These are phyloP conservation scores for Drosophila busckii DNA, from an alignment of 1,140 invertebrate species.

Conservation along the genomic window DNA sequence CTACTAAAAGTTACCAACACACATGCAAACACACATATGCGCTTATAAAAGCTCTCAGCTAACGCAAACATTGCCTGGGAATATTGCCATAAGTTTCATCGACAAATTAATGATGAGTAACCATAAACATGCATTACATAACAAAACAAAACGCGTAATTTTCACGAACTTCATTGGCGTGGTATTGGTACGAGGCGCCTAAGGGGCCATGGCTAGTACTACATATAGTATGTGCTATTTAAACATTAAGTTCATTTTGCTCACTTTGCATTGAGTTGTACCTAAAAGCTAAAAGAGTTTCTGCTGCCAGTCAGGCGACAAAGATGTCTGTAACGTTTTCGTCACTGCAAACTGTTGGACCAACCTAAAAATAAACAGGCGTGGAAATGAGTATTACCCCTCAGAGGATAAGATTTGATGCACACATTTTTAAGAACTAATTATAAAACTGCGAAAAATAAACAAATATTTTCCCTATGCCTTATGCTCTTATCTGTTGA, in stretches of 20 bases:
- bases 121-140: slow-evolving; percentile 74
- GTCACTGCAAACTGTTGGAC: too few relatives aligned
- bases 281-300: slow-evolving; percentile 1
- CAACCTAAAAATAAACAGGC: too few relatives aligned
- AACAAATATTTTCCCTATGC: too few relatives aligned
- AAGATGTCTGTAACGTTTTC: slow-evolving; percentile 3
- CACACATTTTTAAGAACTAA: too few relatives aligned
- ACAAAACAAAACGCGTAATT: slow-evolving; percentile 56
- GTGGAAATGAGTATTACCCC: too few relatives aligned
- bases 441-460: too few relatives aligned
- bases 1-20: slow-evolving; percentile 51
- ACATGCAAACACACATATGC: slow-evolving; percentile 5
- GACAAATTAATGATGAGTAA: slow-evolving; percentile 73
- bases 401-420: too few relatives aligned
- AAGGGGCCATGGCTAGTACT: too few relatives aligned
- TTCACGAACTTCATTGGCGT: slow-evolving; percentile 11
- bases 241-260: slow-evolving; percentile 40
- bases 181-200: slow-evolving; percentile 18
- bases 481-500: too few relatives aligned
- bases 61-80: slow-evolving; percentile 67
- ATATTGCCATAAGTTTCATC: slow-evolving; percentile 75
- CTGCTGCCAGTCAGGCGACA: slow-evolving; percentile 24
- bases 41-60: slow-evolving; percentile 32
- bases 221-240: too few relatives aligned
- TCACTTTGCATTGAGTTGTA: slow-evolving; percentile 34